Evolutionary conservation across 1,140 invertebrate genomes (phyloP).

Genomic region (Conus ventricosus): DNA sequence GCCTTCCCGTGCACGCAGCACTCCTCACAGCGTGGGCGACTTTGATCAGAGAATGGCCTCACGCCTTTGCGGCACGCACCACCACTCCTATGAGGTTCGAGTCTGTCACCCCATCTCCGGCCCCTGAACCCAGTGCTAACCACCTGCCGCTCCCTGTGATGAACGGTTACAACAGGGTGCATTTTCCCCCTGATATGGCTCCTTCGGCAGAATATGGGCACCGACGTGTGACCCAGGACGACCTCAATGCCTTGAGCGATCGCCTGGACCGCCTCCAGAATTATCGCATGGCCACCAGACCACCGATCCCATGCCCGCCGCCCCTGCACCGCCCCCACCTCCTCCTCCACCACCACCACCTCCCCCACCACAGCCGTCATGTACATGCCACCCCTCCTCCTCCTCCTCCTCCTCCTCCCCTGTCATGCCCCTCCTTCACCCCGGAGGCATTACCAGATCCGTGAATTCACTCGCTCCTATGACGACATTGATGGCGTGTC

Average conservation of each 20-base stretch:
- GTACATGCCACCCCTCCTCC: conserved; percentile 36
- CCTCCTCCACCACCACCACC: conserved; percentile 37
- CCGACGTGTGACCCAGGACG: conserved; percentile 61
- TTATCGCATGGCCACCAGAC: conserved; percentile 55
- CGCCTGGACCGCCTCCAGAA: conserved; percentile 61
- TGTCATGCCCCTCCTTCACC: conserved; percentile 27
- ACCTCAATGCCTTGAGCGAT: conserved; percentile 62
- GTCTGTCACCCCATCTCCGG: conserved; percentile 35
- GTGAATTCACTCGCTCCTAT: conserved; percentile 56
- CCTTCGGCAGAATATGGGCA: conserved; percentile 41
- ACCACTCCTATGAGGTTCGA: conserved; percentile 46
- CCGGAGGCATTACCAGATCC: conserved; percentile 49
- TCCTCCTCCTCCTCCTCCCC: conserved; percentile 37
- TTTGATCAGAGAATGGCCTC: conserved; percentile 46
- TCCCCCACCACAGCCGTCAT: conserved; percentile 47
- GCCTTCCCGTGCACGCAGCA: conserved; percentile 38
- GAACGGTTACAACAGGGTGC: conserved; percentile 49
- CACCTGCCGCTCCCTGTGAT: conserved; percentile 24
- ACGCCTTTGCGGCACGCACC: conserved; percentile 49
- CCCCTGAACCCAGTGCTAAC: conserved; percentile 25
- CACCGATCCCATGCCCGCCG: conserved; percentile 44
- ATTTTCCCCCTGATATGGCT: conserved; percentile 41
- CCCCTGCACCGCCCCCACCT: conserved; percentile 47
- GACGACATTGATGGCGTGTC: conserved; percentile 62
- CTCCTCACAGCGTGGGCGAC: conserved; percentile 33